Evolutionary conservation across 2,888 invertebrate species (phyloP).

Genomic region (Acanthosepion esculentum): DNA sequence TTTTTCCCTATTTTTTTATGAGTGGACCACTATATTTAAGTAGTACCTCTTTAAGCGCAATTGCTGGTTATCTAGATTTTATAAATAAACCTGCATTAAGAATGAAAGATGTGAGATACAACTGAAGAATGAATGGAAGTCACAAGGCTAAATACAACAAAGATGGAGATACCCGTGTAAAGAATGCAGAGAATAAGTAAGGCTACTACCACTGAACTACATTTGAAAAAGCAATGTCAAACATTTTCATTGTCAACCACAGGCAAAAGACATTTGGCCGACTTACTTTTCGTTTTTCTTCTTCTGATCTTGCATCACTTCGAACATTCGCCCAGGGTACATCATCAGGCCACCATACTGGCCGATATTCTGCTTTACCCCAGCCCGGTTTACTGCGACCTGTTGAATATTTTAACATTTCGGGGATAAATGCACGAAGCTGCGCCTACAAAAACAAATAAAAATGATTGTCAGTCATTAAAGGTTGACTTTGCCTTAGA

Average conservation of each 20-base stretch:
- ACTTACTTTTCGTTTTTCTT: conserved; percentile 94
- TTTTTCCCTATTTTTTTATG: no score
- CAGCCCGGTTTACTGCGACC: conserved; percentile 96
- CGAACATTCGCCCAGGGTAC: conserved; percentile 98
- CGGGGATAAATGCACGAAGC: conserved; percentile 94
- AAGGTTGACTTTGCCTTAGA: neutral
- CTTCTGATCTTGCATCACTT: conserved; percentile 96
- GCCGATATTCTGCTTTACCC: conserved; percentile 95
- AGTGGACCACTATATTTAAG: no score
- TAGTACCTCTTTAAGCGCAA: no score
- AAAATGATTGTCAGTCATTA: neutral
- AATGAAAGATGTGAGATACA: neutral
- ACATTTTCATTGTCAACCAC: neutral
- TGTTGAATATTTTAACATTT: conserved; percentile 98
- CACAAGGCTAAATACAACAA: neutral
- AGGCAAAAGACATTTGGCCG: neutral
- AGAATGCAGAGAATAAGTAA: neutral
- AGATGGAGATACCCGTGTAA: neutral
- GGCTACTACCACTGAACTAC: neutral
- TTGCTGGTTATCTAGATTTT: no score
- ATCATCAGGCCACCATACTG: conserved; percentile 98
- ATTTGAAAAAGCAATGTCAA: neutral
- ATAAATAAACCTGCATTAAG: neutral
- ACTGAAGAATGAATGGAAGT: neutral
- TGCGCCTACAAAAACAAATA: conserved; percentile 81